Evolutionary conservation across 2,113 vertebrate species (phyloP), one percentile per base, ranked within the genome.

Genomic region (Lepus timidus): DNA sequence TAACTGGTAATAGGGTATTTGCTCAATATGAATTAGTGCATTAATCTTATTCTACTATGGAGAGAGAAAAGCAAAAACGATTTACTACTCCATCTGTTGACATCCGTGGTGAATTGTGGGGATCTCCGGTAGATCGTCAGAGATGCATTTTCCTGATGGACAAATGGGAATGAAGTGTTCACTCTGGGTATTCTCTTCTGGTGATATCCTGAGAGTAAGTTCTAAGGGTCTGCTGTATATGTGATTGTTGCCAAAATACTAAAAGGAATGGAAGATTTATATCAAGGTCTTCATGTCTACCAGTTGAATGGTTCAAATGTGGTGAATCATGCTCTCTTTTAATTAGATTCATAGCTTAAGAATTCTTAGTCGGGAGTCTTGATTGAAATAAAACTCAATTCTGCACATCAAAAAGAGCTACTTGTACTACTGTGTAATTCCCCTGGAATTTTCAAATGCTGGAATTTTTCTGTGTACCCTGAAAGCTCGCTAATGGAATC

Each of bases 371-470:
- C 90, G 93, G 6, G 22, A 44, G 84, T 88, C 33, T 93, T 97
- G 86, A 91, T 97, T 29, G 85, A 91, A 94, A 89, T 94, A 85
- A 55, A 97, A 94, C 88, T 67, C 94, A 97, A 71, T 82, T 62
- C 29, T 97, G 70, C 85, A 90, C 95, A 92, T 98, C 92, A 95
- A 92, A 97, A 96, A 44, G 96, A 33, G 44, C 81, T 91, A 86
- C 81, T 97, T 96, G 95, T 95, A 96, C 67, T 96, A 92, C 96
- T 97, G 39, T 94, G 71, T 96, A 97, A 97, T 98, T 97, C 96
- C 84, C 39, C 79, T 84, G 84, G 95, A 95, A 96, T 97, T 98
- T 97, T 97, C 84, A 93, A 87, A 97, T 81, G 78, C 94, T 95
- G 96, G 95, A 65, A 49, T 92, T 97, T 96, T 91, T 96, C 94